Evolutionary conservation across 2,888 invertebrate genomes (phyloP).

Genomic region (Syritta pipiens): DNA sequence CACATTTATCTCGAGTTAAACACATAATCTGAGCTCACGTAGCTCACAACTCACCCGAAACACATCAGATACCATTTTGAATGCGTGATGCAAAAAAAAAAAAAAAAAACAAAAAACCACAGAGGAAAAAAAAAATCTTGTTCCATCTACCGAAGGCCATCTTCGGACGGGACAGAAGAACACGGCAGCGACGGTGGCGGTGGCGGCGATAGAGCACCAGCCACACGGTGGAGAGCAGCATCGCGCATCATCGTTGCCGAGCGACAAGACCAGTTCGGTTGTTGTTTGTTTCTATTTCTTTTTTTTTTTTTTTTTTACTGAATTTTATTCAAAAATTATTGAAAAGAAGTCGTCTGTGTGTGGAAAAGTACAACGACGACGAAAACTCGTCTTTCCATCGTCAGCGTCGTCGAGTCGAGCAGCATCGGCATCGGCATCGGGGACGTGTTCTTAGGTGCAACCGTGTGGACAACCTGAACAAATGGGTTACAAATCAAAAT

Average conservation of each 20-base stretch:
- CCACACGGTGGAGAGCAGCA: slow-evolving; percentile 18
- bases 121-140: slow-evolving; percentile 46
- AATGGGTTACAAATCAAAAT: slow-evolving; percentile 63
- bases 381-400: too few relatives aligned
- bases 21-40: slow-evolving; percentile 40
- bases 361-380: slow-evolving; percentile 1
- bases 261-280: slow-evolving; percentile 64
- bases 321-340: slow-evolving; percentile 19
- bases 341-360: slow-evolving; percentile 10
- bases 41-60: slow-evolving; percentile 37
- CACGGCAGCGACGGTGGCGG: too few relatives aligned
- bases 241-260: slow-evolving; percentile 39
- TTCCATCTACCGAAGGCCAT: slow-evolving; percentile 62
- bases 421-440: too few relatives aligned
- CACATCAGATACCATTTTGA: slow-evolving; percentile 26
- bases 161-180: slow-evolving; percentile 43
- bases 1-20: slow-evolving; percentile 18
- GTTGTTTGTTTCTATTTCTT: neutral
- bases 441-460: slow-evolving; percentile 57
- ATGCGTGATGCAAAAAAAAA: slow-evolving; percentile 30
- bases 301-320: slow-evolving; percentile 35
- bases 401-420: too few relatives aligned
- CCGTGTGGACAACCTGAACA: slow-evolving; percentile 57
- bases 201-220: slow-evolving; percentile 11
- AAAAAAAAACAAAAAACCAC: slow-evolving; percentile 6